phyloP scores from a whole-genome alignment of 2,888 invertebrate species.

The Lissonota sp. region DNA sequence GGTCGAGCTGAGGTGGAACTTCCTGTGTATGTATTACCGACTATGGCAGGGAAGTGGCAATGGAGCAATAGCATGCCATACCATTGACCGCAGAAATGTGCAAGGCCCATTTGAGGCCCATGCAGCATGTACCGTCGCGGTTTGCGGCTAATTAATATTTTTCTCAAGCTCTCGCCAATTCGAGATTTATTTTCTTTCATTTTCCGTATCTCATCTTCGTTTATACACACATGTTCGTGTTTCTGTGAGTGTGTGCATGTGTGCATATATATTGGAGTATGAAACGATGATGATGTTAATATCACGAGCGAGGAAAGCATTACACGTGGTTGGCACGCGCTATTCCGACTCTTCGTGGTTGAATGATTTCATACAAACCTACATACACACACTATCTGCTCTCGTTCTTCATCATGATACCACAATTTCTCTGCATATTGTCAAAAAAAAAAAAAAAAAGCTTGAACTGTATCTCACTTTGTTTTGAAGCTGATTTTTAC shows the following conservation, averaged over 20 bases:
- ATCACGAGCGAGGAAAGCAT: not conserved
- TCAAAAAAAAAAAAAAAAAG: not conserved
- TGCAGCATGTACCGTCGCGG: constrained; percentile 49
- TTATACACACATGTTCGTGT: not conserved
- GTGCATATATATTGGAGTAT: too few relatives aligned
- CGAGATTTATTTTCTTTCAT: constrained; percentile 23
- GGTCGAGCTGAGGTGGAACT: not conserved
- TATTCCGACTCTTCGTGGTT: constrained; percentile 18
- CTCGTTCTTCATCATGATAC: not conserved
- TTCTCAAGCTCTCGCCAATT: constrained; percentile 50
- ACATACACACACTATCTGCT: not conserved
- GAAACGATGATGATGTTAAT: not conserved
- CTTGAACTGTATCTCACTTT: too few relatives aligned
- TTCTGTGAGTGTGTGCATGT: too few relatives aligned
- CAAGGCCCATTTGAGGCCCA: constrained; percentile 25
- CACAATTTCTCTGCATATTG: not conserved
- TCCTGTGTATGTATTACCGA: not conserved
- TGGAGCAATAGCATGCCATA: constrained; percentile 69
- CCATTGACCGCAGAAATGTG: constrained; percentile 32
- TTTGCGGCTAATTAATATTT: constrained; percentile 74
- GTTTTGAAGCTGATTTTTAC: too few relatives aligned
- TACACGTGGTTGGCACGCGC: constrained; percentile 33
- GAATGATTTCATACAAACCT: constrained; percentile 14
- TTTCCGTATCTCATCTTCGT: constrained; percentile 18
- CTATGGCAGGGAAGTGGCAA: constrained; percentile 20